Conservation (phyloP, 2,888 invertebrate species). For the Subacronicta megacephala region DNA sequence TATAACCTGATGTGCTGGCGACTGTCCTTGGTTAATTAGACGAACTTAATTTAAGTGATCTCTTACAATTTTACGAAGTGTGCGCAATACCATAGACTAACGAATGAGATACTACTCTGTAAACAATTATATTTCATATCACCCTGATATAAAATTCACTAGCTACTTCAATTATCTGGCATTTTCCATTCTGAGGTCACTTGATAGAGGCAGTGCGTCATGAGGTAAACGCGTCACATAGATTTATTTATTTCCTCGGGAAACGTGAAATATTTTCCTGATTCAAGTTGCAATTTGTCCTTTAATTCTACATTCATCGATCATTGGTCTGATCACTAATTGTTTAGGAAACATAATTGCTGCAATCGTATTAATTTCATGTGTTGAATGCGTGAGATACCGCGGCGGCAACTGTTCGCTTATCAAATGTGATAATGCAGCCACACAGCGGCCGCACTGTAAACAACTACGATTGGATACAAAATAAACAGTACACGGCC, state of each 20-base stretch:
- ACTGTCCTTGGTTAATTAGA: too few relatives aligned
- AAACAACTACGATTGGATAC: slow-evolving; percentile 52
- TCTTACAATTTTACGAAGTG: too few relatives aligned
- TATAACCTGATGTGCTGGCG: too few relatives aligned
- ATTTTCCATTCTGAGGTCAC: slow-evolving; percentile 50
- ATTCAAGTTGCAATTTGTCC: neutral
- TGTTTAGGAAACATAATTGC: slow-evolving; percentile 30
- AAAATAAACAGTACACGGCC: slow-evolving; percentile 47
- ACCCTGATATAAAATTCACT: too few relatives aligned
- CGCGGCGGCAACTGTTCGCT: slow-evolving; percentile 50
- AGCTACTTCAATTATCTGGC: slow-evolving; percentile 34
- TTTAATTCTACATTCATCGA: slow-evolving; percentile 3
- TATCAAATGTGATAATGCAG: slow-evolving; percentile 55
- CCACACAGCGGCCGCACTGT: slow-evolving; percentile 43
- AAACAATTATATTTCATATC: too few relatives aligned
- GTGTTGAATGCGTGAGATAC: slow-evolving; percentile 58
- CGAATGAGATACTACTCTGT: too few relatives aligned
- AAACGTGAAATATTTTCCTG: slow-evolving; percentile 32
- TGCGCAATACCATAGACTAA: too few relatives aligned
- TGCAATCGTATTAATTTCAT: slow-evolving; percentile 46
- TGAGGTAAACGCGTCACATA: slow-evolving; percentile 42
- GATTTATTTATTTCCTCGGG: slow-evolving; percentile 24
- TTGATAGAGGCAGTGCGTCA: slow-evolving; percentile 43
- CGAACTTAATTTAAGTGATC: too few relatives aligned
- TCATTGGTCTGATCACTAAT: slow-evolving; percentile 14